phyloP scores from a whole-genome alignment of 2,888 invertebrate species.

The Carabus problematicus region DNA sequence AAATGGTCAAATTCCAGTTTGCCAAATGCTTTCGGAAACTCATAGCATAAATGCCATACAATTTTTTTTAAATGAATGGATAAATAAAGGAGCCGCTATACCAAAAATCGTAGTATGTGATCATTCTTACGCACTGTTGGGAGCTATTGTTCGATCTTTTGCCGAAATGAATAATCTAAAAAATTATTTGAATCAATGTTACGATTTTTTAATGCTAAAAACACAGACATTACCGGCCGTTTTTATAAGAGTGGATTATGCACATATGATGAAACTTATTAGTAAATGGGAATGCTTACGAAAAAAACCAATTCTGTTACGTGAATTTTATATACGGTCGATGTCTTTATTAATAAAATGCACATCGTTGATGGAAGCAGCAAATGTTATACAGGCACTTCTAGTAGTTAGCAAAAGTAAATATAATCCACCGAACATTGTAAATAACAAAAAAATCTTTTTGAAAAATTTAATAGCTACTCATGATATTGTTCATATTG shows the following conservation, averaged over 20 bases:
- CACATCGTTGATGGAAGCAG: conserved; percentile 5
- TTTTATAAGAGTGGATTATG: conserved; percentile 14
- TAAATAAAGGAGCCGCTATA: conserved; percentile 2
- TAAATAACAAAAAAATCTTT: conserved; percentile 8
- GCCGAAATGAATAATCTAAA: conserved; percentile 4
- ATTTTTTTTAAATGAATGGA: conserved; percentile 11
- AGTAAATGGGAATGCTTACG: conserved; percentile 14
- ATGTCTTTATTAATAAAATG: conserved; percentile 16
- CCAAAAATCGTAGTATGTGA: conserved; percentile 25
- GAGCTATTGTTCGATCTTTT: conserved; percentile 11
- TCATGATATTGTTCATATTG: conserved; percentile 1
- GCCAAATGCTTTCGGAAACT: conserved; percentile 18
- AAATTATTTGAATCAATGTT: conserved; percentile 11
- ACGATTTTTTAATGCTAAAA: conserved; percentile 1
- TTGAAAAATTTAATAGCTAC: conserved; percentile 3
- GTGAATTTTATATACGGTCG: conserved; percentile 21
- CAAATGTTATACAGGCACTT: no score
- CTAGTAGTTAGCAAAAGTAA: conserved; percentile 17
- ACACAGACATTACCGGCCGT: not conserved
- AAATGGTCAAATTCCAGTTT: conserved; percentile 21
- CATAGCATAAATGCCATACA: conserved; percentile 11
- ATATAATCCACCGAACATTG: conserved; percentile 1
- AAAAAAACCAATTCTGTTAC: conserved; percentile 10
- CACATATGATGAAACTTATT: conserved; percentile 12
- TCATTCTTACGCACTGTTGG: conserved; percentile 27